Base-by-base conservation (phyloP, 2,113 vertebrate genomes). In the Psophia crepitans region DNA sequence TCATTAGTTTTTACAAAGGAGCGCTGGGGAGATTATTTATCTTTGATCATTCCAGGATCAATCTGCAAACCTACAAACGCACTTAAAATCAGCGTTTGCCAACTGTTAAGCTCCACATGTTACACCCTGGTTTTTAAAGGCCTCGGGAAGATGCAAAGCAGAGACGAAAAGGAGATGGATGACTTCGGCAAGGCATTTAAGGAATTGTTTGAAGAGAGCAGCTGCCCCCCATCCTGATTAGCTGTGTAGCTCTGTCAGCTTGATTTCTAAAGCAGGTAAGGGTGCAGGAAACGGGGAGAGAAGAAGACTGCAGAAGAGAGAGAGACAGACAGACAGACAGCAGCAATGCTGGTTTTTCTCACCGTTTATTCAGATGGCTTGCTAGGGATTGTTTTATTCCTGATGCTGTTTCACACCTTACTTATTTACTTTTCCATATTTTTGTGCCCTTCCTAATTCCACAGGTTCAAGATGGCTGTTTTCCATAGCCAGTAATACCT, bases 21-120 rank as follows among this genome's bases (percentile, higher is more conserved):
- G 57, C 12, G 8, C 79, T 48, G 58, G 94, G 93, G 70, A 95
- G 84, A 92, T 97, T 89, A 93, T 96, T 97, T 91, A 89, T 88
- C 95, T 96, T 97, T 96, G 93, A 95, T 97, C 91, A 90, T 93
- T 89, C 85, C 5, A 3, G 87, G 88, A 97, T 97, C 94, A 97
- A 96, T 96, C 96, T 91, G 54, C 57, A 77, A 82, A 94, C 70
- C 86, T 71, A 92, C 87, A 84, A 92, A 93, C 54, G 7, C 69
- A 66, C 90, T 97, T 96, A 89, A 95, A 96, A 94, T 76, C 60
- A 65, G 68, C 46, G 3, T 96, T 97, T 93, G 87, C 94, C 94
- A 91, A 89, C 92, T 95, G 96, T 94, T 97, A 78, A 75, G 74
- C 53, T 85, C 77, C 66, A 49, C 6, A 56, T 56, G 7, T 81